Conservation (phyloP, 1,140 invertebrate species). For the silkworm (Bombyx mori) region ASM3026992v2 NC_085124.1:5839501-5840000, state of each 20-base stretch:
- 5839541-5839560: conserved; percentile 61
- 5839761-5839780: conserved; percentile 42
- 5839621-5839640: conserved; percentile 12
- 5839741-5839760: conserved; percentile 51
- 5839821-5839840: conserved; percentile 44
- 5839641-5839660: conserved; percentile 31
- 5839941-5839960: conserved; percentile 5
- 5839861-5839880: conserved; percentile 27
- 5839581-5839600: conserved; percentile 49
- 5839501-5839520: conserved; percentile 67
- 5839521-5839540: conserved; percentile 66
- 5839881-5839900: conserved; percentile 41
- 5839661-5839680: conserved; percentile 50
- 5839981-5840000: conserved; percentile 11
- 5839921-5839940: conserved; percentile 8
- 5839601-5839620: conserved; percentile 16
- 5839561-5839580: conserved; percentile 51
- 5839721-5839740: conserved; percentile 59
- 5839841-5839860: conserved; percentile 41
- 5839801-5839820: conserved; percentile 37
- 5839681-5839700: conserved; percentile 53
- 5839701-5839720: conserved; percentile 56
- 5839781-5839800: conserved; percentile 29
- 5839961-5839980: conserved; percentile 5
- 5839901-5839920: conserved; percentile 17